phyloP scores from a whole-genome alignment of 2,113 vertebrate genomes.

The Colaptes auratus region DNA sequence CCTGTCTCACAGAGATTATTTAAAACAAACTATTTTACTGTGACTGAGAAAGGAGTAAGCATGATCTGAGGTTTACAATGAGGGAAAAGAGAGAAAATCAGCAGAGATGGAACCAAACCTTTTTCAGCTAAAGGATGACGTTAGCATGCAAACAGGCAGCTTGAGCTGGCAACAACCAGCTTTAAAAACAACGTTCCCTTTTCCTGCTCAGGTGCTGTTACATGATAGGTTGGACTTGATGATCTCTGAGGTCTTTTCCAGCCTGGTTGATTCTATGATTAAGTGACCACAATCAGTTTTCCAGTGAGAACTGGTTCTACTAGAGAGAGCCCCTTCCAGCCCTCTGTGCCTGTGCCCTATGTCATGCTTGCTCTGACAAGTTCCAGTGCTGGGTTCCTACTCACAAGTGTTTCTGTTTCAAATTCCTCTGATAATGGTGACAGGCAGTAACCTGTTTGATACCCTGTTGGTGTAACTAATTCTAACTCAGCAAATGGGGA shows the following conservation, averaged over 20 bases:
- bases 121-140: background rate
- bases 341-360: background rate
- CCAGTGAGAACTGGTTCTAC: background rate
- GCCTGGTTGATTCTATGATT: background rate
- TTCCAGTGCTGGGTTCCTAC: background rate
- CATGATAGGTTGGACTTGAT: no score
- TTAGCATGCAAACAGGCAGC: background rate
- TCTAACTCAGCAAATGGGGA: background rate
- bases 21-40: background rate
- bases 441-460: background rate
- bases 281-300: background rate
- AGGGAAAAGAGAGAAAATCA: background rate
- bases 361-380: background rate
- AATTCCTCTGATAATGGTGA: background rate
- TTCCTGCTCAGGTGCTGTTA: background rate
- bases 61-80: background rate
- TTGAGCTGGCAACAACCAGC: background rate
- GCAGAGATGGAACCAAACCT: background rate
- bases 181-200: background rate
- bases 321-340: background rate
- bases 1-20: background rate
- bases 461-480: constrained; percentile 20
- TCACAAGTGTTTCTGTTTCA: background rate
- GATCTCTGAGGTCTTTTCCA: no score
- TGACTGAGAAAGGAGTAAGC: background rate